Conservation (phyloP, 2,113 vertebrate species). For the Rhizomys pruinosus region DNA sequence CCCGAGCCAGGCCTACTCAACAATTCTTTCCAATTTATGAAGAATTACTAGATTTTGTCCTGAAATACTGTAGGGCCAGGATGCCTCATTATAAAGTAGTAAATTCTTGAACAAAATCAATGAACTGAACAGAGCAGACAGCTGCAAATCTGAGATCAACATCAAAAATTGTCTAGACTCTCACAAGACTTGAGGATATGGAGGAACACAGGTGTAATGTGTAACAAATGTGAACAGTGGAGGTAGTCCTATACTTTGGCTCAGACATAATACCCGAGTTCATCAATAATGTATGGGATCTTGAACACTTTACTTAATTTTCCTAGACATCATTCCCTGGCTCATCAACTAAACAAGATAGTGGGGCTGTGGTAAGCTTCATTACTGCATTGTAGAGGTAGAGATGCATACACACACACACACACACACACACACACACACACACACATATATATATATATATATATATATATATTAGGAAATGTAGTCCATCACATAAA, state of each 20-base stretch:
- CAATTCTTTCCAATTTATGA: not conserved
- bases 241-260: not conserved
- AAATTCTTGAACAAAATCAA: constrained; percentile 1
- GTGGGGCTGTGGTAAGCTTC: not conserved
- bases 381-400: no score
- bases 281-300: not conserved
- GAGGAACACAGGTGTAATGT: not conserved
- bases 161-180: not conserved
- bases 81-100: not conserved
- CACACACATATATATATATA: no score
- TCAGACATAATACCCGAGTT: not conserved
- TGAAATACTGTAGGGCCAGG: not conserved
- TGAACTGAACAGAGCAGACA: constrained; percentile 18
- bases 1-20: not conserved
- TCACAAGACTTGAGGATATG: not conserved
- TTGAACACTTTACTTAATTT: not conserved
- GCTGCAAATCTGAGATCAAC: not conserved
- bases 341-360: not conserved
- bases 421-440: no score
- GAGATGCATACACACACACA: no score
- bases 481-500: not conserved
- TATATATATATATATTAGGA: not conserved
- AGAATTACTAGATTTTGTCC: not conserved
- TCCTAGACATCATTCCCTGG: not conserved
- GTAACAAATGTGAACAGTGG: not conserved